Base-by-base conservation (phyloP, 2,797 vertebrate species). In the Alca torda region DNA sequence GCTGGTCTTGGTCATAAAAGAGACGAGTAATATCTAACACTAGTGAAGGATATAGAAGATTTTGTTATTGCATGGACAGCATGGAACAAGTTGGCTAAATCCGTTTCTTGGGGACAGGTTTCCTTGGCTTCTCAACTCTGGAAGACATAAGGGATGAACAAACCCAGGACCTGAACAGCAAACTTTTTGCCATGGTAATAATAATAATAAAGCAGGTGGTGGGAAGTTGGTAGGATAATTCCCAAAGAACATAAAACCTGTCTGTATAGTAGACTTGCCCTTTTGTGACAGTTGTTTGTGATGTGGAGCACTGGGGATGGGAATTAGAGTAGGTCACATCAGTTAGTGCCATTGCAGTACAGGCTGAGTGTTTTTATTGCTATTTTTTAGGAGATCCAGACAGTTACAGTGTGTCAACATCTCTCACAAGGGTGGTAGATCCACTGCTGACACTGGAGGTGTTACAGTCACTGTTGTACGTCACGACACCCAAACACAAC, bases 371-470 rank as follows among this genome's bases (percentile, higher is more conserved):
- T 0, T 5, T 41, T 81, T 39, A 19, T 20, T 37, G 8, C 6
- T 56, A 1, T 2, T n/a, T 83, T 50, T 46, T n/a, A 51, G 28
- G 53, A 65, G n/a, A 50, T 35, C 25, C 24, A 28, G 25, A 3
- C 8, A 18, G 17, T 60, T 67, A 4, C 1, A 48, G 26, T 3
- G 12, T 1, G 2, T 43, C 35, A 17, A 56, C 35, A 10, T 33
- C 19, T 76, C 60, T 84, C 50, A 23, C 16, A 19, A n/a, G n/a
- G 39, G 19, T 11, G 35, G 56, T 35, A 19, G 45, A 33, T 45
- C 28, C n/a, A 15, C 33, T 1, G 4, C 46, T 67, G 48, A 23
- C 11, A 4, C 23, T 20, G 76, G 31, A 60, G 0, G 0, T 28
- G 16, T 46, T 53, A 9, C 1, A 46, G 35, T 30, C 60, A 11